Base-by-base conservation (phyloP, 2,113 vertebrate species). In the Cochlearius cochlearius region DNA sequence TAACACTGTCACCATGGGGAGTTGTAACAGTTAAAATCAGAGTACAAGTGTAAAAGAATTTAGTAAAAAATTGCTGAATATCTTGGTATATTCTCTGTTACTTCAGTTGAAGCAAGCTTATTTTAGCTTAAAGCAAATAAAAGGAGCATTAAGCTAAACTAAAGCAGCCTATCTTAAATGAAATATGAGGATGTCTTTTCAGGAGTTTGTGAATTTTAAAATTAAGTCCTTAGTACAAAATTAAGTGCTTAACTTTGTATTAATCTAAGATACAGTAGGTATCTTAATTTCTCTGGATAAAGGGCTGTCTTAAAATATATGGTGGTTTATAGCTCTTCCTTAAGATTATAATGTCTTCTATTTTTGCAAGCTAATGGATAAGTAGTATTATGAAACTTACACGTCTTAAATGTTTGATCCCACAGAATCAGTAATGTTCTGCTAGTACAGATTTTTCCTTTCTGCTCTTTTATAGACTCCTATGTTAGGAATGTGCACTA, bases 41-140 rank as follows among this genome's bases (percentile, higher is more conserved):
- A 62, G 23, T 52, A 32, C 0, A 0, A 56, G 6, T n/a, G 7
- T 88, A 72, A 80, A 76, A 39, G 3, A 27, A 32, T 18, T n/a
- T 8, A 67, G 34, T 43, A 5, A 60, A 78, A 86, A 66, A 56
- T 2, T 55, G 18, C 30, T 71, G 22, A 66, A 3, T 41, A 34
- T 47, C 36, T 75, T 59, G 2, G 8, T 45, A 27, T 56, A 38
- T 80, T 69, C 55, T 78, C 59, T 69, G 12, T 32, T 76, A 67
- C 58, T 86, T 73, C 53, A 47, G 58, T 58, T 91, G 47, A 69
- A 69, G 45, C 23, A 68, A 89, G 19, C 21, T 79, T 76, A 34
- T 36, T 60, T 79, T 79, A 60, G 4, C 15, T 58, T 77, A 71
- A 62, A 85, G 41, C 47, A 81, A 69, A 39, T 14, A 30, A 73